A percentile compares a stretch with the other conserved stretches of the same genome.
Conservation (phyloP, 2,797 vertebrate genomes). For the Acipenser ruthenus region DNA sequence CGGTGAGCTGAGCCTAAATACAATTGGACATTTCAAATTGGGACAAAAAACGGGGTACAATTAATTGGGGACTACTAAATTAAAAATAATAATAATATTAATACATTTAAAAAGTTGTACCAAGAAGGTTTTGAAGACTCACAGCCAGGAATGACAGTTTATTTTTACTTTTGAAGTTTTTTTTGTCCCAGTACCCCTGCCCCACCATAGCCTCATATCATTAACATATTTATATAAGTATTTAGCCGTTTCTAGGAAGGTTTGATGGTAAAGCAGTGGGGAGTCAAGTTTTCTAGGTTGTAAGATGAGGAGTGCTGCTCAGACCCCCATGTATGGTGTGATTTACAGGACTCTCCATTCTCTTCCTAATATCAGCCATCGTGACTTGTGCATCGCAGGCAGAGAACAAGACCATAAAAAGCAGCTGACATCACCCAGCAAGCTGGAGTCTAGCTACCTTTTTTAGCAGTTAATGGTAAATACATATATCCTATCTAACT, state of each 20-base stretch:
- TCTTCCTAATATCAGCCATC: background rate
- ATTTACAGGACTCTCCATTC: background rate
- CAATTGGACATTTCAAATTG: no score
- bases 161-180: background rate
- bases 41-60: no score
- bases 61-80: no score
- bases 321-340: background rate
- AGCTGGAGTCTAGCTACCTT: background rate
- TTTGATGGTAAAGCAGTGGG: background rate
- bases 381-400: background rate
- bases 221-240: background rate
- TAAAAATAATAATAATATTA: no score
- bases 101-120: no score
- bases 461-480: constrained; percentile 4
- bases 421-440: background rate
- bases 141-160: background rate
- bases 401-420: background rate
- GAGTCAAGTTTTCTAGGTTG: background rate
- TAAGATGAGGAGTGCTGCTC: background rate
- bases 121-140: no score
- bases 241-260: background rate
- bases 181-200: background rate
- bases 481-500: background rate
- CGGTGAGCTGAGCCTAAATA: no score
- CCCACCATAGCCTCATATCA: background rate